Percentiles rank a stretch among this genome's conserved stretches.
These are phyloP conservation scores for Cichlasoma orientale DNA, from an alignment of 2,797 vertebrate genomes.

Conservation along the genomic window DNA sequence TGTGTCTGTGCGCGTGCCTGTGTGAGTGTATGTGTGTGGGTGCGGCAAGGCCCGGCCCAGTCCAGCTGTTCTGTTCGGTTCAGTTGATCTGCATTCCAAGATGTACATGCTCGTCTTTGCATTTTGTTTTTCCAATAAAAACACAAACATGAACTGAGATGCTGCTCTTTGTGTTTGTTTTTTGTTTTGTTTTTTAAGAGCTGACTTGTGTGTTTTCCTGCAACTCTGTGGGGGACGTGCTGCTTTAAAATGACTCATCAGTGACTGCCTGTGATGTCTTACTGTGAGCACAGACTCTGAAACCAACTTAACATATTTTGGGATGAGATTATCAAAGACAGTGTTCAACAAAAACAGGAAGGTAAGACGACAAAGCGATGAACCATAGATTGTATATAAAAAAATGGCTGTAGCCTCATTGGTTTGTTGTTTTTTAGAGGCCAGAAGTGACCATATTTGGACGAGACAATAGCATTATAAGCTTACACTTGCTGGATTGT, in stretches of 20 bases:
- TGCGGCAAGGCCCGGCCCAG: conserved; percentile 71
- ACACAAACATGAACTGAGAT: conserved; percentile 65
- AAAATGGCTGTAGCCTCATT: background rate
- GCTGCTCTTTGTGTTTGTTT: background rate
- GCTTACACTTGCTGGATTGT: fast-evolving
- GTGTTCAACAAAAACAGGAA: background rate
- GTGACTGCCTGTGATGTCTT: conserved; percentile 20
- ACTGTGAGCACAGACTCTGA: background rate
- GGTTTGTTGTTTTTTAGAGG: background rate
- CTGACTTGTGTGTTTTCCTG: conserved; percentile 1
- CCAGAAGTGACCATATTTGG: fast-evolving
- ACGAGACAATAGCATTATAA: background rate
- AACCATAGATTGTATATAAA: background rate
- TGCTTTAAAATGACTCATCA: conserved; percentile 44
- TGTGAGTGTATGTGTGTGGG: conserved; percentile 47
- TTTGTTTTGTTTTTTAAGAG: background rate
- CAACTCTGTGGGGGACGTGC: conserved; percentile 17
- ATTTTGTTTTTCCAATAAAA: conserved; percentile 84
- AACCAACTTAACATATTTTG: background rate
- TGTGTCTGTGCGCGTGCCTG: conserved; percentile 37
- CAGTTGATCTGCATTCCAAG: conserved; percentile 81
- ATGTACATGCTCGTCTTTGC: conserved; percentile 81
- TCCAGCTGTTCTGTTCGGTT: conserved; percentile 77
- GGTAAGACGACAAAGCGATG: background rate
- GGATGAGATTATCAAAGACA: background rate